Evolutionary conservation across 2,113 vertebrate genomes (phyloP).

Genomic region (Artemisiospiza belli): DNA sequence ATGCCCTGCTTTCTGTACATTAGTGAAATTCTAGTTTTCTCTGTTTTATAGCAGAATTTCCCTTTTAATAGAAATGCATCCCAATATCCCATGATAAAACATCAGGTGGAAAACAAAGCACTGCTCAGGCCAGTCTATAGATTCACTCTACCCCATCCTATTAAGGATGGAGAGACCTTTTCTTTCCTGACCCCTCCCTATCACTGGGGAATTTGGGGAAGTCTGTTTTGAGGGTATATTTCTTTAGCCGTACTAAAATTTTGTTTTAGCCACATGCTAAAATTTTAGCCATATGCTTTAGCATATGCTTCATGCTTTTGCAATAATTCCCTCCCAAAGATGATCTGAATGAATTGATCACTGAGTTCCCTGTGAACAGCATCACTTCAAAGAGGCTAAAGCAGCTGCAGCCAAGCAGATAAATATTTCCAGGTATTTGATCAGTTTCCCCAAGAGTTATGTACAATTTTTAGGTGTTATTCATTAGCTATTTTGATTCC

Average conservation of each 20-base stretch:
- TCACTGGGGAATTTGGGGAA: not conserved
- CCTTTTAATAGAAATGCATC: not conserved
- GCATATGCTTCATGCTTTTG: not conserved
- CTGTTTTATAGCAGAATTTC: not conserved
- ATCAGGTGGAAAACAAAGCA: not conserved
- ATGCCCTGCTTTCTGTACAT: not conserved
- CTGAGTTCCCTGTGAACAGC: not conserved
- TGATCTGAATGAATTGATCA: not conserved
- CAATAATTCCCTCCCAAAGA: not conserved
- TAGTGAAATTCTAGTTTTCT: not conserved
- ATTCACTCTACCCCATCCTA: accelerated
- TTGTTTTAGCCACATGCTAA: not conserved
- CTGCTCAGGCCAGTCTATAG: not conserved
- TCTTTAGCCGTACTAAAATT: not conserved
- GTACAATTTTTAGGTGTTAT: not conserved
- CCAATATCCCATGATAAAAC: not conserved
- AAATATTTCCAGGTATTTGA: not conserved
- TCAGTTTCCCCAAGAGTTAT: not conserved
- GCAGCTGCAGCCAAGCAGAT: not conserved
- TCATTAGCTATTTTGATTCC: not conserved
- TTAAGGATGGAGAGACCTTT: not conserved
- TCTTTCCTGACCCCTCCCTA: not conserved
- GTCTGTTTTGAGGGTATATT: not conserved
- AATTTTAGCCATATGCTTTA: not conserved
- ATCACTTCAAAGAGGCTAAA: not conserved